Evolutionary conservation across 2,113 vertebrate species (phyloP).

Genomic region (Trachemys scripta): DNA sequence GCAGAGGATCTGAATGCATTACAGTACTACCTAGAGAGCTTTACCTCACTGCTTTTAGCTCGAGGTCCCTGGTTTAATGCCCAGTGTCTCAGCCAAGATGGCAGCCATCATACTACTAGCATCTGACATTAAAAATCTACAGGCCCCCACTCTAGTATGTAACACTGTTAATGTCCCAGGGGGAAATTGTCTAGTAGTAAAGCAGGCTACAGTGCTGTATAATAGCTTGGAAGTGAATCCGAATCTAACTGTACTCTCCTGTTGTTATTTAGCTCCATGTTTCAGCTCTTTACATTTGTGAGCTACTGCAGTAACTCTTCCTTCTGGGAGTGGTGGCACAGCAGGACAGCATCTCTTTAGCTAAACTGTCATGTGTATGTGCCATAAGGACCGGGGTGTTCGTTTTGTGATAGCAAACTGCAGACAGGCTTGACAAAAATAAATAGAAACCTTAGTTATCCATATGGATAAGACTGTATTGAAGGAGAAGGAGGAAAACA

Average conservation of each 20-base stretch:
- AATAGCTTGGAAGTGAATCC: neutral
- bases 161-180: neutral
- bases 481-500: constrained; percentile 24
- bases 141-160: neutral
- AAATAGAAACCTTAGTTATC: constrained; percentile 42
- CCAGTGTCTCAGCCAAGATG: neutral
- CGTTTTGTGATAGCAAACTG: neutral
- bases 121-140: neutral
- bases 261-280: neutral
- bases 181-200: neutral
- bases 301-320: neutral
- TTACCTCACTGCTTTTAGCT: neutral
- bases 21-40: neutral
- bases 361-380: neutral
- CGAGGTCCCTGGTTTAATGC: neutral
- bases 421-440: constrained; percentile 36
- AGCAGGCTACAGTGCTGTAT: neutral
- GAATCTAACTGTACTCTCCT: neutral
- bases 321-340: constrained; percentile 1
- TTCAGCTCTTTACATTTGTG: constrained; percentile 33
- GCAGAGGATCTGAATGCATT: fast-evolving
- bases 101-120: neutral
- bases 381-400: neutral
- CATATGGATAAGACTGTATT: neutral
- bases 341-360: neutral